Base-by-base conservation (phyloP, 2,797 vertebrate genomes). In the Acanthurus tractus region DNA sequence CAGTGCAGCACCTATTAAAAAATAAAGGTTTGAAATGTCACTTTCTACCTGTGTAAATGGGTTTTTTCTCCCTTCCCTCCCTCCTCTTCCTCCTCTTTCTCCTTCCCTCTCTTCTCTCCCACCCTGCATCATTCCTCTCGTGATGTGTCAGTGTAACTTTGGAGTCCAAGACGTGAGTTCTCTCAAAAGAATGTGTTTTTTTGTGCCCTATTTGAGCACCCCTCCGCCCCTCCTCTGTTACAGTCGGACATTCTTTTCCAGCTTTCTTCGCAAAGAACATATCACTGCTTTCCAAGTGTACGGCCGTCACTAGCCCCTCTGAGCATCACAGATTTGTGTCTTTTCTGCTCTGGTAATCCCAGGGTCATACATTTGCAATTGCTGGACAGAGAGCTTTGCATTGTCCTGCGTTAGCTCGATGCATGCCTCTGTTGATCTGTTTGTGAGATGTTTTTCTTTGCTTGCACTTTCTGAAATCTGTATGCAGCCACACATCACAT, bases 91-190 rank as follows among this genome's bases (percentile, higher is more conserved):
- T 58, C 4, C 72, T 67, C 4, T 14, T 14, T 50, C 61, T 78
- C 61, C 76, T 61, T 70, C 52, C 67, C 70, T 83, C 64, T 63
- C 62, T 59, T 48, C 63, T 76, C 87, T 89, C 87, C 88, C 81
- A 23, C 81, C 82, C 87, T 75, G 85, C 88, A 89, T 92, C 92
- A 92, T 93, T 94, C 88, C 87, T 92, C 88, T 88, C 53, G 59
- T 85, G 81, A 91, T 94, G 92, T 95, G 93, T 94, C 93, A 93
- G 87, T 86, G 81, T 69, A 75, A 89, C 88, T 92, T 92, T 90
- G 70, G 82, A 79, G 90, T 94, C 95, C 95, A 95, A 95, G 92
- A 90, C 83, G 90, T 95, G 95, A 96, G 92, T 94, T 95, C 93
- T 92, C 89, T 71, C 87, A 36, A 87, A 96, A 95, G 95, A 96